A percentile compares a stretch with the other conserved stretches of the same genome.
Conservation (phyloP, 2,113 vertebrate species). For the Saccopteryx bilineata region DNA sequence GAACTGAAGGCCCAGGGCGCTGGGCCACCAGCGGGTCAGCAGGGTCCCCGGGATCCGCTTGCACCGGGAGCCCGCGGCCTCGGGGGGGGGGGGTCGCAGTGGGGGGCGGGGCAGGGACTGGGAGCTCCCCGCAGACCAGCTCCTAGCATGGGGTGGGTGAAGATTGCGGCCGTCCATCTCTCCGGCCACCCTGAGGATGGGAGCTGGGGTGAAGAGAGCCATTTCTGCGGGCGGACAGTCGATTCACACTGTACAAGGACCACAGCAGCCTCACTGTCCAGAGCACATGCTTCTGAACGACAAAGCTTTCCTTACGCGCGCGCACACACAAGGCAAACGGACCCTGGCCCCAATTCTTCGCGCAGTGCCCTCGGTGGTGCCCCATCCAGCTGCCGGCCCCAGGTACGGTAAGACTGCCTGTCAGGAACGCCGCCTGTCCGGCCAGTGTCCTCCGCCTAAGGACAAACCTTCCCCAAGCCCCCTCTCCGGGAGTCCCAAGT, state of each 20-base stretch:
- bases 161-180: not conserved
- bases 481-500: not conserved
- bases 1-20: not conserved
- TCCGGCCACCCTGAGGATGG: not conserved
- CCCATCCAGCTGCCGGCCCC: not conserved
- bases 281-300: constrained; percentile 25
- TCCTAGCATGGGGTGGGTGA: too few species aligned
- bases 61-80: not conserved
- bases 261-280: not conserved
- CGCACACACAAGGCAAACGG: not conserved
- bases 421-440: not conserved
- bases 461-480: not conserved
- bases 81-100: not conserved
- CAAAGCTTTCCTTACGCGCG: not conserved
- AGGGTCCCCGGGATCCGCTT: not conserved
- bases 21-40: not conserved
- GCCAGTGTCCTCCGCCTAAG: not conserved
- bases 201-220: not conserved
- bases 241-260: not conserved
- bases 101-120: too few species aligned
- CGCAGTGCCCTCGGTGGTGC: not conserved
- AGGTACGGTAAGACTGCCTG: not conserved
- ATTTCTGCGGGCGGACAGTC: not conserved
- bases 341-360: not conserved
- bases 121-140: too few species aligned